Evolutionary conservation across 64 coral and sea anemone species (phyloP), one percentile per base, ranked within the genome.

Genomic region (Actinia tenebrosa): DNA sequence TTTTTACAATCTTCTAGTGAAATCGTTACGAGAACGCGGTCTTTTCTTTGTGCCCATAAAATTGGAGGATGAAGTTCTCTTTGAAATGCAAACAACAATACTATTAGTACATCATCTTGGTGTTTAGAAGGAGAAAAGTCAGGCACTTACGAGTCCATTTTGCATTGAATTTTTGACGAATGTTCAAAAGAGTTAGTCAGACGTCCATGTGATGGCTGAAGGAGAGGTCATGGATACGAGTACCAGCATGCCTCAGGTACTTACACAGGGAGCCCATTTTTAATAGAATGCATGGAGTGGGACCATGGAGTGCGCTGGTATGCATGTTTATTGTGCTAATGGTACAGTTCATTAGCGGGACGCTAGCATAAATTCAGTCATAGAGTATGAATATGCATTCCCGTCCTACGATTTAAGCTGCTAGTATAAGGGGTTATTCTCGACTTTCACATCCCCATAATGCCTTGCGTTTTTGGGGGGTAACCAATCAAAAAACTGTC

Each of bases 21-120:
- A 85, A 98, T 92, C 52, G 96, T 98, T n/a, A 98, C 83, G 19
- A 78, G 88, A 10, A 98, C 7, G 56, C 79, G 89, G 71, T 98
- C 96, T 77, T 94, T 92, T 85, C 96, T 86, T 82, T 98, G 96
- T 2, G 96, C 96, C 96, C 96, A 98, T 45, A 92, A 88, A n/a
- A 84, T 92, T 69, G 83, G 59, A 10, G 96, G 96, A 77, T 94
- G 87, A 69, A 80, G 25, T 26, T 75, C 44, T 62, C 95, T 94
- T 26, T 60, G 42, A 27, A 63, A 62, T 53, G 30, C 44, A 85
- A 58, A 85, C 10, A 61, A 53, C 11, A 56, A 18, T 16, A 26
- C n/a, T 59, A 10, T 85, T 19, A 26, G 30, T 43, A 53, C 60
- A 14, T 85, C 5, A 7, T n/a, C 17, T 56, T 30, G 26, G 22